These are phyloP conservation scores for Menidia beryllina DNA, from an alignment of 2,113 vertebrate species.

Conservation along the genomic window DNA sequence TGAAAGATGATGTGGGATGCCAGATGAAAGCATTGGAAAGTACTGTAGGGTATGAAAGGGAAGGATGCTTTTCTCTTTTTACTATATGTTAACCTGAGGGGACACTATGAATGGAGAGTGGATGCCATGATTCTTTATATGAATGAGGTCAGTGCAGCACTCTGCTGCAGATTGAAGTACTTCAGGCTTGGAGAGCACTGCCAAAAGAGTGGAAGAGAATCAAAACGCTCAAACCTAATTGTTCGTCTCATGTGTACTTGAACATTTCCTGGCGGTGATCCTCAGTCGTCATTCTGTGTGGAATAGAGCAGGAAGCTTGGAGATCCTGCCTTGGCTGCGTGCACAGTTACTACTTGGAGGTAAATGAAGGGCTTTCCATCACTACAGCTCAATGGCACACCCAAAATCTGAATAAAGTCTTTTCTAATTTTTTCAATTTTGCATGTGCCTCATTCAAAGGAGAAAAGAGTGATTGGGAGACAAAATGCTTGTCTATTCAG, in stretches of 20 bases:
- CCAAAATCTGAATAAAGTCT: conserved; percentile 56
- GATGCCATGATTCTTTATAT: conserved; percentile 43
- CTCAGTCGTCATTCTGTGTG: conserved; percentile 52
- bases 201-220: conserved; percentile 33
- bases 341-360: conserved; percentile 61
- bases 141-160: conserved; percentile 45
- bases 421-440: conserved; percentile 20
- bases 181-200: conserved; percentile 39
- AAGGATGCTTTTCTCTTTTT: conserved; percentile 37
- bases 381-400: conserved; percentile 50
- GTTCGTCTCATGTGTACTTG: conserved; percentile 59
- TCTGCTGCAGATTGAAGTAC: conserved; percentile 37
- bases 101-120: conserved; percentile 38
- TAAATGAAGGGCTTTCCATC: conserved; percentile 61
- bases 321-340: conserved; percentile 61
- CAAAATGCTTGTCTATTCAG: neutral
- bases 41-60: conserved; percentile 46
- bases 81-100: conserved; percentile 55
- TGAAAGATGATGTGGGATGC: conserved; percentile 33
- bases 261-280: conserved; percentile 64
- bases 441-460: conserved; percentile 25
- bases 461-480: no score
- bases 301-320: conserved; percentile 56
- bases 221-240: conserved; percentile 42
- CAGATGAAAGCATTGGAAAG: conserved; percentile 51